Evolutionary conservation across 1,140 invertebrate species (phyloP), one percentile per base, ranked within the genome.

Genomic region (Drosophila busckii): DNA sequence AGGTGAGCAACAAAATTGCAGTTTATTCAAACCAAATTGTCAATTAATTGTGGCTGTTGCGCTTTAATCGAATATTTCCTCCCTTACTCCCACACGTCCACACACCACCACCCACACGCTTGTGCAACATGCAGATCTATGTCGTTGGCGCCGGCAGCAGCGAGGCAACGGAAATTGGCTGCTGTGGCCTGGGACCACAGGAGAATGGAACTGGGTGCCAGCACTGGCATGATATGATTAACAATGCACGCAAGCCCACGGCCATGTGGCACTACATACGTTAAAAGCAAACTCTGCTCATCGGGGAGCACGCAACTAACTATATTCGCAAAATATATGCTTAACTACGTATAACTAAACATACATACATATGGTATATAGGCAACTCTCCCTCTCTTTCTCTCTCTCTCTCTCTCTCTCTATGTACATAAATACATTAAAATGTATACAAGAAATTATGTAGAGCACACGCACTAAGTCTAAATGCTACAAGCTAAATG

Each of bases 181-280:
- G 89, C 66, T 92, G 91, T 35, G 90, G 92, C 16, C 89, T 94
- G 22, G 89, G 94, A 9, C 94, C 94, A 91, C 20, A 90, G 90
- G 48, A 91, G 91, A 82, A 89, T 89, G 28, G 90, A 88, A 28
- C 88, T 89, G 37, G 91, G 89, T 73, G 89, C 90, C 50, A 93
- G 34, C 94, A 96, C 87, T 95, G 94, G 94, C 89, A 91, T 41
- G 91, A 94, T 60, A 94, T 95, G 92, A 91, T 91, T 6, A 92
- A 94, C 55, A 93, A 92, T 78, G 93, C 93, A n/a, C 89, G 94
- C 56, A 94, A 95, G 83, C 91, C 93, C 3, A 91, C 94, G 62
- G 92, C 93, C 42, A 94, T 93, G 91, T 96, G 94, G 94, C 94
- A 95, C 87, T 93, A 91, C 15, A 89, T 95, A 41, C 90, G 91